Conservation (phyloP, 2,888 invertebrate genomes). For the Tanypteryx hageni region DNA sequence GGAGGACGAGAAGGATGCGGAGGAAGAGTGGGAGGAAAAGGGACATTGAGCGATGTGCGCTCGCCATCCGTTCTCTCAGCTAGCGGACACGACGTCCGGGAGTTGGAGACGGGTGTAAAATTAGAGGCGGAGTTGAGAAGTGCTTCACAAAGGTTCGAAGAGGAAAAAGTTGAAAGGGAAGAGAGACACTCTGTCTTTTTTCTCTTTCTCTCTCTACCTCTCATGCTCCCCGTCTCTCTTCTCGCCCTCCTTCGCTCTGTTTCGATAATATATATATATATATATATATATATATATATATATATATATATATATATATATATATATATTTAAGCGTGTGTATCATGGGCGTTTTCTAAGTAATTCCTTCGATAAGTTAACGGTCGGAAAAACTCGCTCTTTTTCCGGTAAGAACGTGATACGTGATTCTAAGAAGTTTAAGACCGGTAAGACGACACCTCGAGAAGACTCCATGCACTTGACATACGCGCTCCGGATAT, state of each 20-base stretch:
- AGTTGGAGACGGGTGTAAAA: conserved; percentile 47
- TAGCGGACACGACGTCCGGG: conserved; percentile 26
- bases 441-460: conserved; percentile 19
- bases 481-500: not conserved
- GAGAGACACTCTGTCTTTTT: not conserved
- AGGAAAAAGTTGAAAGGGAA: not conserved
- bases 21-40: not conserved
- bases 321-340: too few relatives aligned
- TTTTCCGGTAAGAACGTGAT: not conserved
- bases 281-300: too few relatives aligned
- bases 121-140: conserved; percentile 51
- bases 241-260: not conserved
- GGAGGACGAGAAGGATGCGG: not conserved
- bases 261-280: not conserved
- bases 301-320: too few relatives aligned
- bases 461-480: not conserved
- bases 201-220: not conserved
- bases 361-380: not conserved
- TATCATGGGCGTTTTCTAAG: not conserved
- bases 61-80: not conserved
- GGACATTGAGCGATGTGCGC: conserved; percentile 58
- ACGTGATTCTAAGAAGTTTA: not conserved
- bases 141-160: conserved; percentile 35
- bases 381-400: not conserved
- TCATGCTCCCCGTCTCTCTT: not conserved